These are phyloP conservation scores for Zootermopsis nevadensis DNA, from an alignment of 2,888 invertebrate genomes.

Conservation along the genomic window DNA sequence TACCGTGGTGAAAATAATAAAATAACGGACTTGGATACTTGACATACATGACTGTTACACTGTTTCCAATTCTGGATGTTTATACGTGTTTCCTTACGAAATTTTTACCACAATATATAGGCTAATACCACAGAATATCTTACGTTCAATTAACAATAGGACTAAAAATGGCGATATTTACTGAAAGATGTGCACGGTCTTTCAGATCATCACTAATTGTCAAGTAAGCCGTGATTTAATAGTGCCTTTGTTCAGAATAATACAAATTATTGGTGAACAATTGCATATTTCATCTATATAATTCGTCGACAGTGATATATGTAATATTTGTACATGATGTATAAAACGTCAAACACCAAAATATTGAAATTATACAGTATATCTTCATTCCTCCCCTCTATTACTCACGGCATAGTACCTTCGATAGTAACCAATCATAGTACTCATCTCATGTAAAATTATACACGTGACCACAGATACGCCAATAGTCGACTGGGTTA, in stretches of 20 bases:
- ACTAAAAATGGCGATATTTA: conserved; percentile 34
- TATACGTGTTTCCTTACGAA: no score
- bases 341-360: conserved; percentile 15
- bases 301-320: background rate
- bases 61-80: no score
- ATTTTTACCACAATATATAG: no score
- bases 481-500: conserved; percentile 50
- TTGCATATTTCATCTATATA: background rate
- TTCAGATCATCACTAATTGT: conserved; percentile 20
- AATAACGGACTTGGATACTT: no score
- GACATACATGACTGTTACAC: no score
- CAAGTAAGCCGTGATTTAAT: conserved; percentile 33
- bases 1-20: no score
- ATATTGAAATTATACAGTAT: conserved; percentile 1
- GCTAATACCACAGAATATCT: no score
- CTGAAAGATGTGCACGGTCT: conserved; percentile 16
- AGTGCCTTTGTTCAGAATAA: conserved; percentile 17
- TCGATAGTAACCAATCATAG: conserved; percentile 49
- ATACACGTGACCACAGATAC: conserved; percentile 47
- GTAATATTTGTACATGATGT: background rate
- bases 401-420: conserved; percentile 41
- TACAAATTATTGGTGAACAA: background rate
- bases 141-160: background rate
- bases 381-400: conserved; percentile 39
- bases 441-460: conserved; percentile 30